A percentile compares a stretch with the other conserved stretches of the same genome.
Conservation (phyloP, 2,797 vertebrate species). For the Macrochelys suwanniensis region DNA sequence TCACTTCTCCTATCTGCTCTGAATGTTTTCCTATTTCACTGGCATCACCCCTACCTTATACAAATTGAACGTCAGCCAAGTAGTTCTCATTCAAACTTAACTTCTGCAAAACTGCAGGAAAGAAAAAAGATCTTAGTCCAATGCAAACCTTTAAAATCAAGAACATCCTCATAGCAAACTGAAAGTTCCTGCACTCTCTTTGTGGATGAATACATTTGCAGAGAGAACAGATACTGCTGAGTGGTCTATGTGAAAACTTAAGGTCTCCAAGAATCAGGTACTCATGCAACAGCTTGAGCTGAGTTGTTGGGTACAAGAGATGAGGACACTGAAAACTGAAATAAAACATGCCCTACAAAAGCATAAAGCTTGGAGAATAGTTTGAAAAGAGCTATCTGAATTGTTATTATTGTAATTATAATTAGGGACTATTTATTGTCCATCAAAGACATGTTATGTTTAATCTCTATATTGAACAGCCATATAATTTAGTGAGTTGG, state of each 20-base stretch:
- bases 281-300: background rate
- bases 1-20: background rate
- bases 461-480: background rate
- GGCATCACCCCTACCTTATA: background rate
- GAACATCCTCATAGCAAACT: background rate
- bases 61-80: background rate
- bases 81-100: background rate
- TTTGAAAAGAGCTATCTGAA: slow-evolving; percentile 35
- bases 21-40: slow-evolving; percentile 18
- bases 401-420: background rate
- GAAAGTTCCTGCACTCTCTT: slow-evolving; percentile 20
- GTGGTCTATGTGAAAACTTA: background rate
- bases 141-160: slow-evolving; percentile 16
- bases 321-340: slow-evolving; percentile 27
- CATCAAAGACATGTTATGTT: background rate
- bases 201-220: slow-evolving; percentile 20
- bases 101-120: background rate
- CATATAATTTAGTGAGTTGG: background rate
- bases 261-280: background rate
- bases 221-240: slow-evolving; percentile 24
- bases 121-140: slow-evolving; percentile 34
- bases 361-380: background rate
- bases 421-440: background rate
- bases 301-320: background rate
- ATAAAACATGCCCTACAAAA: slow-evolving; percentile 22